These are phyloP conservation scores for Gadopsis marmoratus DNA, from an alignment of 2,797 vertebrate genomes.

Conservation along the genomic window DNA sequence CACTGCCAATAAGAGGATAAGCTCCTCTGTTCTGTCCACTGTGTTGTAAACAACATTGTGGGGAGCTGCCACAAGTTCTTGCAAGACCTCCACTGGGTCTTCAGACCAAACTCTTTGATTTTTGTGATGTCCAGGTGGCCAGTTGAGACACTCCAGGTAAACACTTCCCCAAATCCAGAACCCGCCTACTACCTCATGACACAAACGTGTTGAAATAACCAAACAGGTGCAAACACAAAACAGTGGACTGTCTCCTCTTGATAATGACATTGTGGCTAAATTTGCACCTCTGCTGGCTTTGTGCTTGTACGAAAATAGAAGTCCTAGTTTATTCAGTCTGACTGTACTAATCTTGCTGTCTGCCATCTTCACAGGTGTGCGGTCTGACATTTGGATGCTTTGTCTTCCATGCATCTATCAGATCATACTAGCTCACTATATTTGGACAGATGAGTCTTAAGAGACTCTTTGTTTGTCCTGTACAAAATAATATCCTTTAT, in stretches of 20 bases:
- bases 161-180: slow-evolving; percentile 9
- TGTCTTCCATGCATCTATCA: slow-evolving; percentile 28
- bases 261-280: slow-evolving; percentile 43
- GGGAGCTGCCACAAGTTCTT: not conserved
- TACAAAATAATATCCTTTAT: slow-evolving; percentile 25
- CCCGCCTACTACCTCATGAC: not conserved
- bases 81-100: slow-evolving; percentile 3
- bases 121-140: slow-evolving; percentile 13
- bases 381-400: slow-evolving; percentile 56
- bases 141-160: slow-evolving; percentile 19
- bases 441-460: slow-evolving; percentile 33
- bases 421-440: slow-evolving; percentile 29
- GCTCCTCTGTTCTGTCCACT: slow-evolving; percentile 5
- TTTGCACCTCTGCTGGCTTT: slow-evolving; percentile 39
- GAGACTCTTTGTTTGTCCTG: slow-evolving; percentile 32
- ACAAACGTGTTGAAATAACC: not conserved
- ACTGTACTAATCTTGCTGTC: slow-evolving; percentile 45
- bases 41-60: slow-evolving; percentile 6
- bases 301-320: slow-evolving; percentile 44
- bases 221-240: slow-evolving; percentile 14
- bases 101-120: not conserved
- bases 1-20: not conserved
- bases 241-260: slow-evolving; percentile 16
- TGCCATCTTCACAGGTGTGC: slow-evolving; percentile 50
- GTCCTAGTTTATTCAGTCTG: slow-evolving; percentile 22